phyloP scores from a whole-genome alignment of 1,140 invertebrate genomes.

The Macrobrachium rosenbergii region DNA sequence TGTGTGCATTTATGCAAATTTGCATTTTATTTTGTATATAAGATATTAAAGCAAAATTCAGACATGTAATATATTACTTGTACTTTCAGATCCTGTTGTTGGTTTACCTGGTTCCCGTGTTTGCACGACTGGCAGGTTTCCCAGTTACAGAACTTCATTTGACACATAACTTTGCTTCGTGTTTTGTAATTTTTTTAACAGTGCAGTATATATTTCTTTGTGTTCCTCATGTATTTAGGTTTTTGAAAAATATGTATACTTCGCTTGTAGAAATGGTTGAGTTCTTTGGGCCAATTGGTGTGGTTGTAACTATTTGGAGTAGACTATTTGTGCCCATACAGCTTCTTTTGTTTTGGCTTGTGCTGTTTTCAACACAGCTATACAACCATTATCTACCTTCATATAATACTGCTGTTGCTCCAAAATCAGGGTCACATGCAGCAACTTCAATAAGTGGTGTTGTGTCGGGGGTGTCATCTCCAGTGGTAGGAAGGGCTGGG shows the following conservation, averaged over 20 bases:
- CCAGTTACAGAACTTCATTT: slow-evolving; percentile 71
- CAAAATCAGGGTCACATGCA: slow-evolving; percentile 33
- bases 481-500: neutral
- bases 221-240: slow-evolving; percentile 71
- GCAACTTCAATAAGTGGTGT: slow-evolving; percentile 35
- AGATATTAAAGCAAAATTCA: neutral
- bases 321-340: slow-evolving; percentile 72
- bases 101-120: slow-evolving; percentile 72
- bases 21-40: too few relatives aligned
- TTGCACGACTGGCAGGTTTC: slow-evolving; percentile 71
- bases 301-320: slow-evolving; percentile 70
- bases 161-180: slow-evolving; percentile 72
- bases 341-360: slow-evolving; percentile 73
- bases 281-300: slow-evolving; percentile 70
- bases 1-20: too few relatives aligned
- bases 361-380: slow-evolving; percentile 71
- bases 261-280: slow-evolving; percentile 67
- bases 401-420: slow-evolving; percentile 45
- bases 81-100: slow-evolving; percentile 69
- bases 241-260: slow-evolving; percentile 69
- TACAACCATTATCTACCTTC: slow-evolving; percentile 67
- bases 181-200: slow-evolving; percentile 71
- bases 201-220: slow-evolving; percentile 70
- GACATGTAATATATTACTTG: neutral
- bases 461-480: slow-evolving; percentile 13